These are phyloP conservation scores for Hartigia nigra DNA, from an alignment of 2,888 invertebrate species.

Conservation along the genomic window DNA sequence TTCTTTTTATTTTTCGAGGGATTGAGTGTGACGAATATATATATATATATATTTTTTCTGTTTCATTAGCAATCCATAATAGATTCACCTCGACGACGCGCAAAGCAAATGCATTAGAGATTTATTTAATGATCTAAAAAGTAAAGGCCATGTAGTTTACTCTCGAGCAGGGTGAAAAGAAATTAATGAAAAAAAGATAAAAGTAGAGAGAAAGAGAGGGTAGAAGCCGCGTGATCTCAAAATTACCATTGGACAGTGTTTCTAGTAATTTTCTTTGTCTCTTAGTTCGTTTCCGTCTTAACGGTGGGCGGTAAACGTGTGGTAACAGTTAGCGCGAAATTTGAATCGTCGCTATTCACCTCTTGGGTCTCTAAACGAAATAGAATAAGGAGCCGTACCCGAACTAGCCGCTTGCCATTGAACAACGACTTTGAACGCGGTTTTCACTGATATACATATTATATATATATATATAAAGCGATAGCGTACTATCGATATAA, in stretches of 20 bases:
- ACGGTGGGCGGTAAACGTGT: not conserved
- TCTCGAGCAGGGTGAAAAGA: not conserved
- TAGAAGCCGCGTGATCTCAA: slow-evolving; percentile 47
- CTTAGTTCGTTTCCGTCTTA: not conserved
- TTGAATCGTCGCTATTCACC: not conserved
- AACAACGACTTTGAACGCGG: slow-evolving; percentile 23
- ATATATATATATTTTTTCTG: not conserved
- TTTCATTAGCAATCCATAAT: not conserved
- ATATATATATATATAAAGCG: not conserved
- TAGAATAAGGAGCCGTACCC: not conserved
- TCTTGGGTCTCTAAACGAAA: not conserved
- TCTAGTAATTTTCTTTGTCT: not conserved
- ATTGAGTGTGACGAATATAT: not conserved
- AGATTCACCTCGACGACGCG: slow-evolving; percentile 3
- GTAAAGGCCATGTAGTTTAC: not conserved
- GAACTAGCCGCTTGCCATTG: slow-evolving; percentile 28
- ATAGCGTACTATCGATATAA: not conserved
- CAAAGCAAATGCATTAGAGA: slow-evolving; percentile 9
- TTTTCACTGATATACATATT: slow-evolving; percentile 17
- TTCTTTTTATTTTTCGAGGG: not conserved
- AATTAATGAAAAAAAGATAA: not conserved
- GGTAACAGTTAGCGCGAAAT: not conserved
- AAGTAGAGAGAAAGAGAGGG: slow-evolving; percentile 25
- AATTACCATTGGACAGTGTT: slow-evolving; percentile 3
- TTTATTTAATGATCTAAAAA: slow-evolving; percentile 2